phyloP scores from a whole-genome alignment of 2,113 vertebrate genomes.

The Ascaphus truei region DNA sequence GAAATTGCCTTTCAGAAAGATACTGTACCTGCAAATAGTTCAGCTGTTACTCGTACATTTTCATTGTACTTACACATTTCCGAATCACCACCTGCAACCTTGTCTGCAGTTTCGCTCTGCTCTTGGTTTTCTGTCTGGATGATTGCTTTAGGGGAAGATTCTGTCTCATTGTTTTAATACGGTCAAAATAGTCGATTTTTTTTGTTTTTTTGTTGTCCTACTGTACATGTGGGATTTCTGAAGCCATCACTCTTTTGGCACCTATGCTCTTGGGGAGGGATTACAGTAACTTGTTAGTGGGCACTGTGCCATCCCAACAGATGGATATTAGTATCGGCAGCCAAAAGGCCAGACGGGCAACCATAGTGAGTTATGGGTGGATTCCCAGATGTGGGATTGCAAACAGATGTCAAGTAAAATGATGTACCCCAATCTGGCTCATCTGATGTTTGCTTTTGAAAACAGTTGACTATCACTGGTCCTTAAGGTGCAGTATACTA shows the following conservation, averaged over 20 bases:
- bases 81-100: neutral
- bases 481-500: neutral
- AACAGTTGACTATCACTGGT: too few relatives aligned
- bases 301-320: constrained; percentile 4
- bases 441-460: neutral
- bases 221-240: neutral
- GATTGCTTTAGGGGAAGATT: neutral
- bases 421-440: neutral
- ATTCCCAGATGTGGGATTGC: neutral
- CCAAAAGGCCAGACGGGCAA: neutral
- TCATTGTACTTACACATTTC: neutral
- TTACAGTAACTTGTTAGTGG: neutral
- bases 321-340: neutral
- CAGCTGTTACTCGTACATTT: neutral
- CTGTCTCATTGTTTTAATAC: neutral
- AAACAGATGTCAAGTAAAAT: neutral
- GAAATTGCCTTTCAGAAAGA: neutral
- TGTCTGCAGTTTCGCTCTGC: neutral
- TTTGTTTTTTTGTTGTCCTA: neutral
- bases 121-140: neutral
- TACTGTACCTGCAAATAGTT: neutral
- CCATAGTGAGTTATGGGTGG: neutral
- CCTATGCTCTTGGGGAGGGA: neutral
- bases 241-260: neutral
- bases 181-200: neutral